Evolutionary conservation across 2,113 vertebrate genomes (phyloP).

Genomic region (Steatornis caripensis): DNA sequence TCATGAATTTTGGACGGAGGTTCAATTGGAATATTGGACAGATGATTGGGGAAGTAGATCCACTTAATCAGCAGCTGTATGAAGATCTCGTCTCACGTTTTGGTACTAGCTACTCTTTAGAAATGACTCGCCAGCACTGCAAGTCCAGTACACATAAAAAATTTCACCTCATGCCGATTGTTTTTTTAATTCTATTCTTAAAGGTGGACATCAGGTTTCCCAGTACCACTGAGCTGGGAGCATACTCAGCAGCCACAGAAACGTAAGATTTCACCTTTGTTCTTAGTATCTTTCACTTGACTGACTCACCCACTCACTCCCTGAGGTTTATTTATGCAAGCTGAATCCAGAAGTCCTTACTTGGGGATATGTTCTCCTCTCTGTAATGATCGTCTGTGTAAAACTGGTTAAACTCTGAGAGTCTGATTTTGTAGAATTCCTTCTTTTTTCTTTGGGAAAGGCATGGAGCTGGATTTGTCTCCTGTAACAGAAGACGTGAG

Average conservation of each 20-base stretch:
- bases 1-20: conserved; percentile 6
- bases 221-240: neutral
- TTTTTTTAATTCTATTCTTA: neutral
- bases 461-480: neutral
- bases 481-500: neutral
- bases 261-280: neutral
- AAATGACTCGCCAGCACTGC: neutral
- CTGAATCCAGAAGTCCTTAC: neutral
- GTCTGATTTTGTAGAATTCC: neutral
- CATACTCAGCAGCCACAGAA: neutral
- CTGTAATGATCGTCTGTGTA: neutral
- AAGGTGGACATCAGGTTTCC: neutral
- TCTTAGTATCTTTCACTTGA: conserved; percentile 5
- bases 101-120: neutral
- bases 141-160: neutral
- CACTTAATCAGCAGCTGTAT: neutral
- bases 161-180: neutral
- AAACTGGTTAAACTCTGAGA: neutral
- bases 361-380: neutral
- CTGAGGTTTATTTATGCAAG: conserved; percentile 12
- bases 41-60: neutral
- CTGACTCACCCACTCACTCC: neutral
- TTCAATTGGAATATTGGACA: neutral
- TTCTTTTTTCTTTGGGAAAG: neutral
- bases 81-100: neutral